Evolutionary conservation across 2,888 invertebrate genomes (phyloP).

Genomic region (Thymelicus sylvestris): DNA sequence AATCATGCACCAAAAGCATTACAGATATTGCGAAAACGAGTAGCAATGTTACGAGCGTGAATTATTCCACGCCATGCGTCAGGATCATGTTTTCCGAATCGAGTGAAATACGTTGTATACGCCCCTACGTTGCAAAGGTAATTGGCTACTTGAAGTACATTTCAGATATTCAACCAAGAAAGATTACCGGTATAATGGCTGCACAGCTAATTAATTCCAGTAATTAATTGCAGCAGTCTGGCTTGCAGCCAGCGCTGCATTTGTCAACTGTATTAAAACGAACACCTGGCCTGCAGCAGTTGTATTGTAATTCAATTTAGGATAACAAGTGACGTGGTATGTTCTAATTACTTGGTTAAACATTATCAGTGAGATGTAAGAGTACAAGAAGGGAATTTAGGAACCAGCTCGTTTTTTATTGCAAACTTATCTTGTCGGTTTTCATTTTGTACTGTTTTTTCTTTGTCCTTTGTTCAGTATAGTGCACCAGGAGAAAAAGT

Average conservation of each 20-base stretch:
- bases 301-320: constrained; percentile 11
- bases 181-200: constrained; percentile 13
- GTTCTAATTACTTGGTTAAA: not conserved
- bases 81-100: no score
- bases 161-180: constrained; percentile 22
- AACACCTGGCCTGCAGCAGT: constrained; percentile 3
- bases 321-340: not conserved
- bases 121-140: not conserved
- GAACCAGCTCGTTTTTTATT: no score
- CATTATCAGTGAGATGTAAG: not conserved
- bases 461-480: no score
- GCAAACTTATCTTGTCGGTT: no score
- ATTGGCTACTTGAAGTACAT: constrained; percentile 2
- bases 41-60: no score
- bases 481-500: no score
- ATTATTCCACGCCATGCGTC: no score
- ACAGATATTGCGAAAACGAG: no score
- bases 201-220: constrained; percentile 19
- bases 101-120: no score
- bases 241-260: constrained; percentile 6
- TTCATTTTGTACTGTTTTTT: no score
- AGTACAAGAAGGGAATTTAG: no score
- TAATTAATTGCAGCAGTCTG: constrained; percentile 14
- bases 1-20: no score
- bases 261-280: constrained; percentile 22